Percentiles rank a stretch among this genome's conserved stretches.
Evolutionary conservation across 2,888 invertebrate species (phyloP).

Genomic region (Hyppa rectilinea): DNA sequence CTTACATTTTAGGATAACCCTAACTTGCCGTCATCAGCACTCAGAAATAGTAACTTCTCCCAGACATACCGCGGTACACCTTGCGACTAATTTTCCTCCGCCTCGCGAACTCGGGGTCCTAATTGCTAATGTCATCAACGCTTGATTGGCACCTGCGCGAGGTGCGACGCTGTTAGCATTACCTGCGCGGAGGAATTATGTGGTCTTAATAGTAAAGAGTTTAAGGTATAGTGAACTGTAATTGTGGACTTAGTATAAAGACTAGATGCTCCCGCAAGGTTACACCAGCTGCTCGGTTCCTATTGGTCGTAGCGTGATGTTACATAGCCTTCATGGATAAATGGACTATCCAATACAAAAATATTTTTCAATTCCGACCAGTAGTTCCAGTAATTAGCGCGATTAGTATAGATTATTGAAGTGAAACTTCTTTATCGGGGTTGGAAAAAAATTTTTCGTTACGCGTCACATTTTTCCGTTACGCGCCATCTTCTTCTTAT

Average conservation of each 20-base stretch:
- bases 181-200: constrained; percentile 4
- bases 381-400: too few species aligned
- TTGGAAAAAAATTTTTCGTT: too few species aligned
- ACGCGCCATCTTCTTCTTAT: too few species aligned
- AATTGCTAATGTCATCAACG: constrained; percentile 42
- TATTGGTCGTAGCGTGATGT: too few species aligned
- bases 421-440: too few species aligned
- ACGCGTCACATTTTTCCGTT: too few species aligned
- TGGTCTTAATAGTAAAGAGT: background rate
- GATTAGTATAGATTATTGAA: too few species aligned
- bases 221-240: background rate
- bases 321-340: too few species aligned
- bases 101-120: constrained; percentile 20
- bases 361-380: too few species aligned
- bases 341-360: too few species aligned
- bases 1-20: background rate
- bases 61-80: constrained; percentile 8
- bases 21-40: background rate
- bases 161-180: constrained; percentile 8
- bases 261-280: too few species aligned
- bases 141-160: constrained; percentile 47
- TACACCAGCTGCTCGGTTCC: too few species aligned
- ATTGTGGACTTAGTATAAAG: background rate
- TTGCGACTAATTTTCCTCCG: constrained; percentile 29
- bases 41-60: background rate